Conservation (phyloP, 53 echinoderm and acorn worm genomes). For the Henricia sp. region DNA sequence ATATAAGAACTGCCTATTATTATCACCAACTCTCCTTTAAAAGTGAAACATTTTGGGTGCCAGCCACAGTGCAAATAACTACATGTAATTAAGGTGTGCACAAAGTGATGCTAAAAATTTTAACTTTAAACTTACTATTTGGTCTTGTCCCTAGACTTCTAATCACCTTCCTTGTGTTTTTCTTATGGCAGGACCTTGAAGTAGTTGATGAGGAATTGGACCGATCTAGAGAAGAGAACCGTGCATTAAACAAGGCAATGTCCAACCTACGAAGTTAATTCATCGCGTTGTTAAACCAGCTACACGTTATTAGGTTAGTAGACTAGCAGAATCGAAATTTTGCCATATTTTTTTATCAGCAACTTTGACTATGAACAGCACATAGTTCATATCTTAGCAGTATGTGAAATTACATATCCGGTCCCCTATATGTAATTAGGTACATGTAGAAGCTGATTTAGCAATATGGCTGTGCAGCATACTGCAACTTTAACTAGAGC, state of each 20-base stretch:
- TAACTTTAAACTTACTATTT: neutral
- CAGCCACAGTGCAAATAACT: neutral
- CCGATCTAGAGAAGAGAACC: constrained; percentile 59
- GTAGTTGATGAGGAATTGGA: constrained; percentile 64
- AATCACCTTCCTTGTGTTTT: neutral
- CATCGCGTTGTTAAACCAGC: constrained; percentile 20
- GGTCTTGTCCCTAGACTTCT: constrained; percentile 17
- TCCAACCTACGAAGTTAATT: constrained; percentile 56
- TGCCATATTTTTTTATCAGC: too few species aligned
- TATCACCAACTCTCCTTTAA: too few species aligned
- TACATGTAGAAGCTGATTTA: too few species aligned
- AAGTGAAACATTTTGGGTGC: neutral
- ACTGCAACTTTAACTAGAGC: too few species aligned
- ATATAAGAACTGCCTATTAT: too few species aligned
- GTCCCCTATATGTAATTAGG: neutral
- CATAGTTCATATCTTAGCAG: neutral
- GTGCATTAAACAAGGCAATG: constrained; percentile 61
- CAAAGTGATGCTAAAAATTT: neutral
- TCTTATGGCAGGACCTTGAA: constrained; percentile 39
- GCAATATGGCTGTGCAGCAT: neutral
- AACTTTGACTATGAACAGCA: too few species aligned
- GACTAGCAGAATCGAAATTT: neutral
- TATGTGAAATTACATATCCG: neutral
- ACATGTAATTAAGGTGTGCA: neutral
- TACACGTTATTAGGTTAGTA: constrained; percentile 46